A percentile compares a stretch with the other conserved stretches of the same genome.
Evolutionary conservation across 1,140 invertebrate genomes (phyloP).

Genomic region (Tetranychus cinnabarinus): DNA sequence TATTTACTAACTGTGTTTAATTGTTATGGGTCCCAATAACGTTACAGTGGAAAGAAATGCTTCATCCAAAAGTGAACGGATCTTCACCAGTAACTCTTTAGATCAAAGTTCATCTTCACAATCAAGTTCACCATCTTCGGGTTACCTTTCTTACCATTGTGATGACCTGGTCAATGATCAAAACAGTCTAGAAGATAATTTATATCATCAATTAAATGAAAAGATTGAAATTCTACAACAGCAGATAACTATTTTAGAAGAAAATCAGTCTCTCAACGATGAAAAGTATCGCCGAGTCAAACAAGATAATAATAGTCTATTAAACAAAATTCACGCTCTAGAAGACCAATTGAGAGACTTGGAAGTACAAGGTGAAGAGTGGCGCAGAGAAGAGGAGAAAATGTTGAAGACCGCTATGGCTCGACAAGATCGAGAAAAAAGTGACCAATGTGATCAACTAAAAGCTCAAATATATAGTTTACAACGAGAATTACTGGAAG

Average conservation of each 20-base stretch:
- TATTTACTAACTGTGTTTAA: neutral
- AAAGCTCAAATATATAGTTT: conserved; percentile 46
- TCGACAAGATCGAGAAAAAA: conserved; percentile 57
- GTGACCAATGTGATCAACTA: conserved; percentile 58
- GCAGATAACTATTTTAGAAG: conserved; percentile 58
- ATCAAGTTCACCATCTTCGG: conserved; percentile 56
- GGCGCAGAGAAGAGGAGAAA: conserved; percentile 55
- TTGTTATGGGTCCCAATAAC: neutral
- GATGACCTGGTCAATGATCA: conserved; percentile 72
- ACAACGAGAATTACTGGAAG: conserved; percentile 45
- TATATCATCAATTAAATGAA: conserved; percentile 56
- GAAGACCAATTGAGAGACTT: conserved; percentile 75
- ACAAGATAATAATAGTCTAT: conserved; percentile 66
- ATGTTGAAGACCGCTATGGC: conserved; percentile 51
- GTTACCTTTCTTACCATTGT: neutral
- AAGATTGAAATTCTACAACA: conserved; percentile 74
- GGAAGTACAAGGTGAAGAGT: conserved; percentile 58
- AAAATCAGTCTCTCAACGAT: conserved; percentile 55
- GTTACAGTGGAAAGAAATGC: neutral
- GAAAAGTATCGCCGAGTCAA: conserved; percentile 62
- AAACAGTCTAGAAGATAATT: conserved; percentile 65
- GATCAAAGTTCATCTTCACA: conserved; percentile 51
- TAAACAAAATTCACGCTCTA: conserved; percentile 58
- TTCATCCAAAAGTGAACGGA: conserved; percentile 25
- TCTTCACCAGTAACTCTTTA: conserved; percentile 32